Base-by-base conservation (phyloP, 2,797 vertebrate genomes). In the Holocentrus rufus region DNA sequence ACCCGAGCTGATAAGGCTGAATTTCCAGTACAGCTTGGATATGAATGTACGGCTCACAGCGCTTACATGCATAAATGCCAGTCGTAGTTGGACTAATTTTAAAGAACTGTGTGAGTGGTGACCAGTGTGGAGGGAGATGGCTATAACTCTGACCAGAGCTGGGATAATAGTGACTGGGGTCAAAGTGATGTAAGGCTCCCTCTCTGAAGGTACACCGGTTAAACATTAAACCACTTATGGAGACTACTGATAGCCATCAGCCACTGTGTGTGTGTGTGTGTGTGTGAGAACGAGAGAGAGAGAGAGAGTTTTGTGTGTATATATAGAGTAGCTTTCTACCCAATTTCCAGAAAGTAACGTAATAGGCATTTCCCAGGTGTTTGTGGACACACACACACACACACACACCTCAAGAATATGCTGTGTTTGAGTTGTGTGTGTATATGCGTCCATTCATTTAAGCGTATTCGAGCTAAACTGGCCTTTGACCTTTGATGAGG, bases 191-290 rank as follows among this genome's bases (percentile, higher is more conserved):
- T 18, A 82, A 65, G 58, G 0, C 7, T 44, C 60, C 27, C 14
- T 55, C 15, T 20, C 23, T 60, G 22, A 55, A 66, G 13, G 22
- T 15, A 68, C 55, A 56, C 57, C 76, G 20, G 81, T 90, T 85
- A 79, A 82, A 87, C 34, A 76, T 83, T 88, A 77, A 87, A 84
- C 82, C 8, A 5, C n/a, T 73, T 64, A 58, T 58, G 20, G 25
- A 49, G 14, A 81, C 47, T 56, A 49, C 60, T 67, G 68, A 74
- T 70, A 74, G 22, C 78, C 18, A 47, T n/a, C 1, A 17, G 31
- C 47, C 63, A 47, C 23, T 30, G 15, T 69, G 56, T 25, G n/a
- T 55, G 27, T 47, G 46, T 44, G 27, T 13, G 60, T 60, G 22
- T 44, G 47, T 15, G 22, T 59, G 8, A 25, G 0, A 30, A 23